Evolutionary conservation across 1,140 invertebrate species (phyloP), one percentile per base, ranked within the genome.

Genomic region (Drosophila tropicalis): DNA sequence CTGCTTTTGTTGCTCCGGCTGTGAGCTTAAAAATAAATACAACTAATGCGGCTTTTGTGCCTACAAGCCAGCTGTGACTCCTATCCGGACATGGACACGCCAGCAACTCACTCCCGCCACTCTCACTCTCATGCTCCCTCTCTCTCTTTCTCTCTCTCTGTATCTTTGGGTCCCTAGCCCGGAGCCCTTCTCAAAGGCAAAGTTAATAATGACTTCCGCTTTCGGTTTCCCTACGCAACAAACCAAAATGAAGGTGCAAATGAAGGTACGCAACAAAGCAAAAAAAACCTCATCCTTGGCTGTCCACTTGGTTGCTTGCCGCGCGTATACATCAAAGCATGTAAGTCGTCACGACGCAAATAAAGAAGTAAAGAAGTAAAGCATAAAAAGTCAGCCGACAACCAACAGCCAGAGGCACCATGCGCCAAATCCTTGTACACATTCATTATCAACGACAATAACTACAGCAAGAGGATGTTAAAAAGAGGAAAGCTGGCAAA

Each of bases 31-130:
- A 89, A 89, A 89, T 89, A 89, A 89, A 89, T 89, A 89, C 84
- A 89, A 89, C 84, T 89, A 89, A 89, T 89, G 84, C 84, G 84
- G 84, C 84, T 89, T 89, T 89, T 89, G 85, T 89, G 84, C 84
- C 84, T 89, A 90, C 84, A 84, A 90, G 76, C 84, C 84, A 89
- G 84, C 85, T 89, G 84, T 70, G 84, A 67, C 80, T 82, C 79
- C 79, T 74, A 44, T 58, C 65, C 60, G 65, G 69, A 78, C 70
- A 89, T 77, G 67, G 70, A 87, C 67, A 87, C 72, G 67, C 40
- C n/a, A 58, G 19, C 5, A 29, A 62, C 60, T 56, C 51, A 25
- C 64, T 63, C 56, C 47, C 47, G 58, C 17, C 47, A 25, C 60
- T 44, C 64, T 55, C 66, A n/a, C 17, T n/a, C n/a, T 25, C 40